phyloP scores from a whole-genome alignment of 2,888 invertebrate genomes.

The Cataglyphis cursor region DNA sequence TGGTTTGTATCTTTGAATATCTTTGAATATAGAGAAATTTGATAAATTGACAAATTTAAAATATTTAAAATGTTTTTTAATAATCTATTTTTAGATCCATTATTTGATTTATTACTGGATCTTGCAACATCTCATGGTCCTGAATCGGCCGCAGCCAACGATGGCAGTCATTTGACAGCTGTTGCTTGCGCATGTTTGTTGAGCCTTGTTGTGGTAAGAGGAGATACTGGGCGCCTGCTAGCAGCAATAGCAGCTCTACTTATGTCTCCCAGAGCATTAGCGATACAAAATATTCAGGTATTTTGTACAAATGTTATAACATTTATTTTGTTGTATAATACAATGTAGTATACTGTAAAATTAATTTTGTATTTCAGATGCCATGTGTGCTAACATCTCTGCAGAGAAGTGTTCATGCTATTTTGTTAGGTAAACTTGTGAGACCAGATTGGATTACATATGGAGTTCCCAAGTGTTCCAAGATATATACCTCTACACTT shows the following conservation, averaged over 20 bases:
- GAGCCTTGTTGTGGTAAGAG: constrained; percentile 96
- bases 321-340: constrained; percentile 7
- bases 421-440: constrained; percentile 93
- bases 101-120: constrained; percentile 95
- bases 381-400: constrained; percentile 94
- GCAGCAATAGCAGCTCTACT: constrained; percentile 95
- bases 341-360: not conserved
- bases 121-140: constrained; percentile 92
- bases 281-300: constrained; percentile 94
- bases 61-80: constrained; percentile 25
- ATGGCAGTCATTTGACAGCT: constrained; percentile 92
- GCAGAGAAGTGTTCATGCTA: constrained; percentile 96
- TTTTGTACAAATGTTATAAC: not conserved
- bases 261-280: constrained; percentile 93
- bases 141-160: constrained; percentile 88
- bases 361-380: constrained; percentile 88
- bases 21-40: constrained; percentile 22
- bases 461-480: constrained; percentile 93
- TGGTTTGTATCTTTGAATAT: constrained; percentile 84
- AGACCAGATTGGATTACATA: constrained; percentile 96
- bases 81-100: constrained; percentile 88
- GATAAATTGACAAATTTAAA: constrained; percentile 31
- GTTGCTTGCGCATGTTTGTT: constrained; percentile 97
- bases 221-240: constrained; percentile 96
- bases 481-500: constrained; percentile 91